These are phyloP conservation scores for Todus mexicanus DNA, from an alignment of 2,797 vertebrate genomes.

Conservation along the genomic window DNA sequence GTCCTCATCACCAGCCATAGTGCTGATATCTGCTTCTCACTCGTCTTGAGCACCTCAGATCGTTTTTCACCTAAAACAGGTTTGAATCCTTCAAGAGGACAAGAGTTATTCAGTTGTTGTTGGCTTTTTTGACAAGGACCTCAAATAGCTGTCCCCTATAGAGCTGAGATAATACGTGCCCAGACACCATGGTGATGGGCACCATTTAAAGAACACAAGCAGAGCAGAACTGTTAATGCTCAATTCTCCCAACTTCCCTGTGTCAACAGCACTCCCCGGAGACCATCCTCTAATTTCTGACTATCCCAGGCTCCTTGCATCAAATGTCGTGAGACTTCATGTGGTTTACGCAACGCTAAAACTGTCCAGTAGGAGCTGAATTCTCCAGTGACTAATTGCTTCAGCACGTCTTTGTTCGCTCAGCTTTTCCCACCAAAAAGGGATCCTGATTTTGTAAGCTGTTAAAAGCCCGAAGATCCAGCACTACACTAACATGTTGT, in stretches of 20 bases:
- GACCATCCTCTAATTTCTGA: not conserved
- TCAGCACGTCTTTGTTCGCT: not conserved
- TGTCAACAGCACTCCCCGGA: not conserved
- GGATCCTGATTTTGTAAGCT: slow-evolving; percentile 18
- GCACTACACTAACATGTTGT: slow-evolving; percentile 11
- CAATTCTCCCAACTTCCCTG: not conserved
- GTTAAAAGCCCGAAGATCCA: slow-evolving; percentile 24
- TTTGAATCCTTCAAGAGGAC: not conserved
- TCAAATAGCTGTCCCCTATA: not conserved
- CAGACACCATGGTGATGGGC: not conserved
- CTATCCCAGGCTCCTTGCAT: not conserved
- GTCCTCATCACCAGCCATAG: not conserved
- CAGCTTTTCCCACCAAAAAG: slow-evolving; percentile 1
- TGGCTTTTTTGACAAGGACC: not conserved
- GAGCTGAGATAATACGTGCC: not conserved
- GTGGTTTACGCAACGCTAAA: rapidly evolving
- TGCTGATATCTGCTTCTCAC: rapidly evolving
- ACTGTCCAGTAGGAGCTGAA: not conserved
- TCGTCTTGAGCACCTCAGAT: not conserved
- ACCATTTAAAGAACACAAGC: not conserved
- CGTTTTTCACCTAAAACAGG: not conserved
- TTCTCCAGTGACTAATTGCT: slow-evolving; percentile 17
- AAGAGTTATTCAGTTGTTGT: not conserved
- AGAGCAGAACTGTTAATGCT: not conserved
- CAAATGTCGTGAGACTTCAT: not conserved